Evolutionary conservation across 2,113 vertebrate genomes (phyloP).

Genomic region (Megatriorchis doriae): DNA sequence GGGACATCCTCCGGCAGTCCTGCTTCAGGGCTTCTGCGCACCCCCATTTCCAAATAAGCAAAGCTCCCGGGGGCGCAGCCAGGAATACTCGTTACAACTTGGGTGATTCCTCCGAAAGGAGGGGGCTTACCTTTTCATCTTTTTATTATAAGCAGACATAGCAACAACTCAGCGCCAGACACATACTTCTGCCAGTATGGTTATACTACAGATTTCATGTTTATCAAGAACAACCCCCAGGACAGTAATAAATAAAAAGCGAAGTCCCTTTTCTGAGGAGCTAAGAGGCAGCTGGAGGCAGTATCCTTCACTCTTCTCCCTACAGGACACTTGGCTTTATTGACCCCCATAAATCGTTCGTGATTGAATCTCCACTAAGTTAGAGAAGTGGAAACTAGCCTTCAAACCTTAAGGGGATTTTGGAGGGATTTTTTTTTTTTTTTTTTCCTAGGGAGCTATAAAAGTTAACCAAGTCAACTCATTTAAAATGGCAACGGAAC

Average conservation of each 20-base stretch:
- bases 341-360: not conserved
- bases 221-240: not conserved
- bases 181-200: not conserved
- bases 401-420: not conserved
- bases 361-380: not conserved
- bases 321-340: not conserved
- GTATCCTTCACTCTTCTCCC: not conserved
- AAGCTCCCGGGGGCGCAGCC: not conserved
- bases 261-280: not conserved
- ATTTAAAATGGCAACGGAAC: not conserved
- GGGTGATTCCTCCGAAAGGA: not conserved
- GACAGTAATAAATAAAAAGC: not conserved
- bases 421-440: not conserved
- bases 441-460: not conserved
- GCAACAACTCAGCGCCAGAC: not conserved
- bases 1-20: not conserved
- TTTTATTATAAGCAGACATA: not conserved
- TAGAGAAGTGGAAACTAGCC: not conserved
- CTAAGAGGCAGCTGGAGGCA: not conserved
- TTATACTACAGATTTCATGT: not conserved
- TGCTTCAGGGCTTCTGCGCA: accelerated
- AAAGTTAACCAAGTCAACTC: not conserved
- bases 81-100: accelerated
- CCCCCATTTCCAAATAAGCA: not conserved
- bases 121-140: not conserved